Base-by-base conservation (phyloP, 2,797 vertebrate species). In the Pyrocephalus nanus region DNA sequence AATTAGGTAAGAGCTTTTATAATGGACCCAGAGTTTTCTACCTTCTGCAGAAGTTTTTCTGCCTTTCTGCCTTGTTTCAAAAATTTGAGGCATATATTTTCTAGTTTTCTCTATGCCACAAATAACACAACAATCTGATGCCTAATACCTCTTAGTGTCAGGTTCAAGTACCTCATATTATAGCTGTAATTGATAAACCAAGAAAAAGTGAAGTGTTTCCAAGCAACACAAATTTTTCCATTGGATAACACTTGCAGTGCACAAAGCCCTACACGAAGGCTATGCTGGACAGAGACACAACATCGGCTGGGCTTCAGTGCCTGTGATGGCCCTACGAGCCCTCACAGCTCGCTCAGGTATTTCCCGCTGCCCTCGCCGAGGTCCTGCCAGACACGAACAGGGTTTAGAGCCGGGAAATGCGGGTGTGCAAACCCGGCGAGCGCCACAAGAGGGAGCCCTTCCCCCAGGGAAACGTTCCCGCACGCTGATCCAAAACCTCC, bases 181-280 rank as follows among this genome's bases (percentile, higher is more conserved):
- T 0, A 47, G 6, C 34, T 11, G 32, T 12, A 43, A 67, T 4
- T 9, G 27, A 72, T 7, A 36, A 54, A 29, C 5, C 5, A 3
- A 19, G 20, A 15, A 50, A 48, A 71, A 72, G 3, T 0, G 0
- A 71, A n/a, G 1, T 1, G 38, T 3, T 43, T 21, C 16, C 38
- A 65, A 38, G 22, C 25, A 60, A 29, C 4, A 36, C 6, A 12
- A 36, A 3, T 2, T 22, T n/a, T 61, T 22, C 42, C 18, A 57
- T n/a, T 15, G 26, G 30, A 3, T 30, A 42, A 34, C 12, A 29
- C 1, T 6, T 14, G 21, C 34, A 48, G 54, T 74, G 47, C 43
- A 40, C 6, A 42, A 42, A 43, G 8, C 1, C 6, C 1, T 1
- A 18, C 0, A 3, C 5, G 14, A 74, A 66, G 34, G 25, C 14